Evolutionary conservation across 2,888 invertebrate genomes (phyloP).

Genomic region (Amphipyra berbera): DNA sequence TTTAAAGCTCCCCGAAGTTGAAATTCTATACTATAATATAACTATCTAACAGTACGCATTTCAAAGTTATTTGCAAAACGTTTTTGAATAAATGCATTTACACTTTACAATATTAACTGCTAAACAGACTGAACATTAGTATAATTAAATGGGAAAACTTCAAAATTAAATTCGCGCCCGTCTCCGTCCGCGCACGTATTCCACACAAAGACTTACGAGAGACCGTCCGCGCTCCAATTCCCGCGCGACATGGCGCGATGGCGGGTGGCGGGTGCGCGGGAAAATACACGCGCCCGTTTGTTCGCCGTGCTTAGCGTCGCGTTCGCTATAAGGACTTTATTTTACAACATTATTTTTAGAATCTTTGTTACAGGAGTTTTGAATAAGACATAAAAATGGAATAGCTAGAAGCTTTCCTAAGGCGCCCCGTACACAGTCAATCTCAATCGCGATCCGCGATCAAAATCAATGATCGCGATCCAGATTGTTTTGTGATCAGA

Average conservation of each 20-base stretch:
- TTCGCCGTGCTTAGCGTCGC: conserved; percentile 46
- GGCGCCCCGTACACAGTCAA: too few species aligned
- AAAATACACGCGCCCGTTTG: conserved; percentile 54
- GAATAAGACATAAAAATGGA: conserved; percentile 14
- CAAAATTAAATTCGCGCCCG: conserved; percentile 39
- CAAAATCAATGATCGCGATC: too few species aligned
- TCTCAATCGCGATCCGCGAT: too few species aligned
- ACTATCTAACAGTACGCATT: too few species aligned
- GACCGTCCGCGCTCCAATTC: conserved; percentile 58
- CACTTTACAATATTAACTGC: too few species aligned
- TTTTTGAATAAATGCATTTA: too few species aligned
- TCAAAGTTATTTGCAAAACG: too few species aligned
- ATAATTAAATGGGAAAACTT: conserved; percentile 11
- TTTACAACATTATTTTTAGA: conserved; percentile 32
- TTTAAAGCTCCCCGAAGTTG: too few species aligned
- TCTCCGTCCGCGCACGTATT: conserved; percentile 43
- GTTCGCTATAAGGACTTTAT: conserved; percentile 54
- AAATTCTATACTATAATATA: too few species aligned
- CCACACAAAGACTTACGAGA: conserved; percentile 55
- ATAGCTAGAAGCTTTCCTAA: too few species aligned
- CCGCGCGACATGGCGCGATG: conserved; percentile 55
- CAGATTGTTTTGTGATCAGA: too few species aligned
- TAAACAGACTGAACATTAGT: background rate
- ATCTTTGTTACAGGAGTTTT: conserved; percentile 14
- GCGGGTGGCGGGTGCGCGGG: conserved; percentile 54